phyloP scores from a whole-genome alignment of 2,888 invertebrate genomes.

The Pasiphila rectangulata region DNA sequence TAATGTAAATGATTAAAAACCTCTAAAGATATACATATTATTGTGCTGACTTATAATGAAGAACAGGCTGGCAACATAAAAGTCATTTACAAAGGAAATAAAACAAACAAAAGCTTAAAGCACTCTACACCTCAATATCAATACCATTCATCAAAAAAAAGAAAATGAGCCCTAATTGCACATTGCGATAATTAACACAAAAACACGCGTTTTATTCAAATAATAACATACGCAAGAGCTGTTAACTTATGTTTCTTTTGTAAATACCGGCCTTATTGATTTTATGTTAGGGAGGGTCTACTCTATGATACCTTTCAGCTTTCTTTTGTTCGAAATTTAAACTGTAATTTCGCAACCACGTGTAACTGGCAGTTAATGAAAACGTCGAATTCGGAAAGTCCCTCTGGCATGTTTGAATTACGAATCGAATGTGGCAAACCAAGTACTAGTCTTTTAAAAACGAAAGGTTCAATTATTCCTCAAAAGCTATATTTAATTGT shows the following conservation, averaged over 20 bases:
- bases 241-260: conserved; percentile 59
- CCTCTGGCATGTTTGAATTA: conserved; percentile 10
- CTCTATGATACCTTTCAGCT: conserved; percentile 42
- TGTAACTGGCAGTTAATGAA: conserved; percentile 13
- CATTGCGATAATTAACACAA: conserved; percentile 43
- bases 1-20: too few species aligned
- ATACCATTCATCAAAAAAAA: conserved; percentile 35
- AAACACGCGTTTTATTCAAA: conserved; percentile 44
- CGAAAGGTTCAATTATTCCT: neutral
- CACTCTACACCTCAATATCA: conserved; percentile 30
- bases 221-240: conserved; percentile 58
- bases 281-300: conserved; percentile 39
- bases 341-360: conserved; percentile 62
- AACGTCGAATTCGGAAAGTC: conserved; percentile 18
- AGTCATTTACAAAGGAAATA: neutral
- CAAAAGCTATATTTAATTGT: conserved; percentile 2
- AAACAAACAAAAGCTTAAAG: conserved; percentile 20
- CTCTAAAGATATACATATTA: too few species aligned
- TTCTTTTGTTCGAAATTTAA: conserved; percentile 57
- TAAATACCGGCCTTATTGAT: conserved; percentile 50
- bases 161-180: conserved; percentile 45
- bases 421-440: conserved; percentile 7
- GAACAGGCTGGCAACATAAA: neutral
- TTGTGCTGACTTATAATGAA: neutral
- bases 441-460: conserved; percentile 6